Base-by-base conservation (phyloP, 1,140 invertebrate genomes). In the Lineus longissimus region DNA sequence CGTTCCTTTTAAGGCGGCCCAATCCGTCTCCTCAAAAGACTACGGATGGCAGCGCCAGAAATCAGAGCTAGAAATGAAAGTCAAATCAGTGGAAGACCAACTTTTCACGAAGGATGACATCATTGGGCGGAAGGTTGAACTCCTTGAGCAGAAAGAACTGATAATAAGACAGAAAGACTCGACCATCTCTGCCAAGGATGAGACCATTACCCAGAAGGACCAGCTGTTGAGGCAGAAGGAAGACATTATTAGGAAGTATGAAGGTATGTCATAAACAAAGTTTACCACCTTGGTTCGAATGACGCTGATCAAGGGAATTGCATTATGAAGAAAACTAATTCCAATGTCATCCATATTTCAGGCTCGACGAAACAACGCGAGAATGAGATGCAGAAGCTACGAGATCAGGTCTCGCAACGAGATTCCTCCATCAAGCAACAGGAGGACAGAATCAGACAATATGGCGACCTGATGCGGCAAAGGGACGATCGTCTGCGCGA, bases 401-500 rank as follows among this genome's bases (percentile, higher is more conserved):
- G 31, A 25, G 33, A 41, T 36, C 58, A 60, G 19, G 2, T 63
- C 15, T 36, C 51, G 23, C 27, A 63, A 7, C 7, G 29, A 25
- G 41, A 63, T 17, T 7, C 13, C 11, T 19, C 56, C 13, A 47
- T 65, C 19, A 27, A 33, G 29, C 62, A 68, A 40, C 64, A 61
- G 43, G 66, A 68, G 13, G 17, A 61, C 40, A 59, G 55, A 36
- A 31, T 68, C 17, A 60, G 55, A 29, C 51, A 60, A 33, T 36
- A 65, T 23, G 59, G 64, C 58, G 61, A 68, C 17, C 56, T 63
- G n/a, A 29, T 70, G 13, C 54, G 62, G 15, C 57, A 45, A 19
- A 56, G 68, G 22, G 68, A 70, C 47, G 68, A 68, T 33, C 54
- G 68, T 51, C 54, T 70, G 40, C 68, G 64, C 40, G 68, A 70